Conservation (phyloP, 92 coral and sea anemone species). For the Phenganax subtilis region DNA sequence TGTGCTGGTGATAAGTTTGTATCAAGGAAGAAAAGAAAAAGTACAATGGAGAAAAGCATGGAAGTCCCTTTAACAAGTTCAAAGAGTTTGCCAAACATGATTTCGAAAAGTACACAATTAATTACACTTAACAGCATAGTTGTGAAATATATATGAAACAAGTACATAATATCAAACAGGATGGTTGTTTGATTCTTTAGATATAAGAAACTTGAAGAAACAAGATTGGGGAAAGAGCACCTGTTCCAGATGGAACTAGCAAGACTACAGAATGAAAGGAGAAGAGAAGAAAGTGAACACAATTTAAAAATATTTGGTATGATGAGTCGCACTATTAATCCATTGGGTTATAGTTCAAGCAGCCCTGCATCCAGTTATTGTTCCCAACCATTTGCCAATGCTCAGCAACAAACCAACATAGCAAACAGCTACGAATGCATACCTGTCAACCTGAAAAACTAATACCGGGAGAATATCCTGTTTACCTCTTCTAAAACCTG, state of each 20-base stretch:
- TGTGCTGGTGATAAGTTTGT: slow-evolving; percentile 3
- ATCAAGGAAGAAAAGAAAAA: slow-evolving; percentile 4
- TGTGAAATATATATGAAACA: slow-evolving; percentile 5
- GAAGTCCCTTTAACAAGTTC: slow-evolving; percentile 14
- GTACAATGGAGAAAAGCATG: slow-evolving; percentile 20
- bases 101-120: not conserved
- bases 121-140: not conserved
- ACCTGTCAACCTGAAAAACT: slow-evolving; percentile 5
- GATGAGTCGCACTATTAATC: slow-evolving; percentile 13
- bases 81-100: slow-evolving; percentile 6
- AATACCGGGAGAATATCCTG: not conserved
- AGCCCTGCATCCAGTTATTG: slow-evolving; percentile 3
- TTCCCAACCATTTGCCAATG: too few relatives aligned
- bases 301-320: slow-evolving; percentile 27
- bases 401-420: too few relatives aligned
- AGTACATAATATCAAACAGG: slow-evolving; percentile 9
- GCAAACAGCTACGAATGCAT: not conserved
- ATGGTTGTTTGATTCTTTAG: not conserved
- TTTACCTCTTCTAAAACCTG: not conserved
- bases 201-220: slow-evolving; percentile 6
- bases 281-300: slow-evolving; percentile 37
- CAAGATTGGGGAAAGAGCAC: slow-evolving; percentile 24
- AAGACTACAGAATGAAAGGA: slow-evolving; percentile 35
- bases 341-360: slow-evolving; percentile 18
- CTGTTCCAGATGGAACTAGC: slow-evolving; percentile 29